Base-by-base conservation (phyloP, 2,888 invertebrate genomes). In the Andrena fulva region DNA sequence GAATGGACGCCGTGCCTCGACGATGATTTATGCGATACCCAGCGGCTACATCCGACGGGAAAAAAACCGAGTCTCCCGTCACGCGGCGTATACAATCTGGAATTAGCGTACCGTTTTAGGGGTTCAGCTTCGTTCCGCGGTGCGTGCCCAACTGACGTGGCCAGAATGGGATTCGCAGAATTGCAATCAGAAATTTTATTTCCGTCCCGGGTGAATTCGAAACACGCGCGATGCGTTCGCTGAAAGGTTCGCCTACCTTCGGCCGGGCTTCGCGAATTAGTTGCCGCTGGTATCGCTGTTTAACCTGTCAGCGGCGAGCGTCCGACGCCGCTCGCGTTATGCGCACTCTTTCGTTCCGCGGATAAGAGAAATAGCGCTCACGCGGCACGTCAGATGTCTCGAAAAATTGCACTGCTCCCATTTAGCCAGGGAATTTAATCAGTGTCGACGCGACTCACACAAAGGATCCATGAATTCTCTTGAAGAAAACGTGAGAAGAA, bases 401-500 rank as follows among this genome's bases (percentile, higher is more conserved):
- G 42, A 42, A 42, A 42, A 42, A 42, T 42, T 42, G 42, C 16
- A 42, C 42, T 42, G 42, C 42, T 42, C 16, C 16, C 16, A 42
- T 42, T 90, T 90, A 88, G 86, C 85, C 87, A 52, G 79, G 79
- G 78, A 89, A 90, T 90, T 89, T 89, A 89, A 90, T 89, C 85
- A 91, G 85, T 85, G 87, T 84, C 85, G 69, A 84, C 83, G 80
- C 85, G 84, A 86, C 89, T 88, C 82, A 77, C 77, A 80, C 84
- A 77, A 85, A 87, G 84, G 86, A 88, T 87, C 63, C 56, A 62
- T 63, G 50, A 56, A 24, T 60, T 48, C 66, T 16, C 60, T 10
- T 29, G 35, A 7, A 16, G 27, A 12, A 7, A 24, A 52, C 16
- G 24, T 50, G 48, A 16, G 24, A 48, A 33, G 20, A 48, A n/a